A percentile compares a stretch with the other conserved stretches of the same genome.
phyloP scores from a whole-genome alignment of 2,113 vertebrate genomes.

The Clinocottus analis region DNA sequence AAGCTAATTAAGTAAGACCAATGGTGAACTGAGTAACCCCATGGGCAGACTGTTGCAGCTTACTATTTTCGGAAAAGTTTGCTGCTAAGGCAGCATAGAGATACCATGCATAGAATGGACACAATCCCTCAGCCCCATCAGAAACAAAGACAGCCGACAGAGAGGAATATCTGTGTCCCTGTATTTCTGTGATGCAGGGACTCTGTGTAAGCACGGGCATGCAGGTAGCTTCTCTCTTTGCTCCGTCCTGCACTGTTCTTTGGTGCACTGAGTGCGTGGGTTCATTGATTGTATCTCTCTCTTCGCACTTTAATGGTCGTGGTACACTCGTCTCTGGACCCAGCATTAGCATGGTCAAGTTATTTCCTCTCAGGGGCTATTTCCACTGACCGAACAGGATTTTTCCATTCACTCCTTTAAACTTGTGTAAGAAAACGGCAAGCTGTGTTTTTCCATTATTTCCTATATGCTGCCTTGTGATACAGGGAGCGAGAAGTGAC shows the following conservation, averaged over 20 bases:
- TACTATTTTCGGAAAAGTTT: constrained; percentile 53
- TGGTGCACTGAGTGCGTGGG: constrained; percentile 77
- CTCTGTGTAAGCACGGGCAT: constrained; percentile 47
- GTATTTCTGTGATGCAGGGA: constrained; percentile 68
- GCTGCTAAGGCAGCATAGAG: constrained; percentile 28
- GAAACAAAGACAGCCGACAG: constrained; percentile 3
- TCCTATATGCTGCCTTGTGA: constrained; percentile 62
- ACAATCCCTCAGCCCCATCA: constrained; percentile 10
- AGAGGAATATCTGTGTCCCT: constrained; percentile 34
- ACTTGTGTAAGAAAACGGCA: constrained; percentile 78
- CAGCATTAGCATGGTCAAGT: constrained; percentile 82
- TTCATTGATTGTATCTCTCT: constrained; percentile 85
- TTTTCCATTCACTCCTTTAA: constrained; percentile 84
- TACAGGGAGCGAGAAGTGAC: constrained; percentile 46
- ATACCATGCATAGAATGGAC: constrained; percentile 25
- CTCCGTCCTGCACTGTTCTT: constrained; percentile 48
- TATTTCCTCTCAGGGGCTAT: constrained; percentile 86
- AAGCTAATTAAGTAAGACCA: constrained; percentile 74
- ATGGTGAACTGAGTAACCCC: constrained; percentile 76
- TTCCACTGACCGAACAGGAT: constrained; percentile 84
- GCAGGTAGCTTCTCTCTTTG: constrained; percentile 65
- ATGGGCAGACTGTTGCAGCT: constrained; percentile 28
- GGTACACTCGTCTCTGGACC: constrained; percentile 78
- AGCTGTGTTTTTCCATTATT: constrained; percentile 85
- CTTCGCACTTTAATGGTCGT: constrained; percentile 82